Percentiles rank a stretch among this genome's conserved stretches.
Evolutionary conservation across 1,140 invertebrate genomes (phyloP).

Genomic region (Teleopsis dalmanni): DNA sequence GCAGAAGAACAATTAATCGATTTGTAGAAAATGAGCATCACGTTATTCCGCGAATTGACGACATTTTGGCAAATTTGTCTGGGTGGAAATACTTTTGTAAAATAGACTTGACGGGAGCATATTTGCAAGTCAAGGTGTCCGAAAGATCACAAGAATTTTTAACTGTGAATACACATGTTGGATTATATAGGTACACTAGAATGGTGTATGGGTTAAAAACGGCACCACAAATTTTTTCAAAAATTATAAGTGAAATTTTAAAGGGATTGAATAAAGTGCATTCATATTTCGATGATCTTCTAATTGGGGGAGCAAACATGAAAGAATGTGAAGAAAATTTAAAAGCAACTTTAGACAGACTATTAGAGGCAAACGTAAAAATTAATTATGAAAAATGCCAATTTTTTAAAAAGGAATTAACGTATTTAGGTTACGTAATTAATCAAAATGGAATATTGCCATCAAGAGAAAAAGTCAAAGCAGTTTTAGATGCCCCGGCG

Average conservation of each 20-base stretch:
- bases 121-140: not conserved
- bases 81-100: not conserved
- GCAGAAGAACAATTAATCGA: constrained; percentile 40
- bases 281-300: constrained; percentile 7
- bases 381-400: constrained; percentile 37
- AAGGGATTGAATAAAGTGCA: not conserved
- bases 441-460: not conserved
- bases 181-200: not conserved
- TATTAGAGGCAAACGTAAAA: constrained; percentile 5
- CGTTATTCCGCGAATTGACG: no score
- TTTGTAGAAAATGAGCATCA: constrained; percentile 26
- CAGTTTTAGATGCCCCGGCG: not conserved
- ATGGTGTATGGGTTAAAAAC: no score
- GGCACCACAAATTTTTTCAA: no score
- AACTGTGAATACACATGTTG: not conserved
- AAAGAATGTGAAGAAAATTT: constrained; percentile 7
- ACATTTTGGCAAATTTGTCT: not conserved
- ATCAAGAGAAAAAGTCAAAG: not conserved
- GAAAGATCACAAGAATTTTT: not conserved
- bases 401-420: constrained; percentile 4
- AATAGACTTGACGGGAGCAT: not conserved
- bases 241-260: constrained; percentile 14
- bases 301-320: constrained; percentile 3
- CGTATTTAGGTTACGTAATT: constrained; percentile 6
- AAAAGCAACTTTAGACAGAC: not conserved